Percentiles rank a stretch among this genome's conserved stretches.
These are phyloP conservation scores for Tyto alba DNA, from an alignment of 2,113 vertebrate species.

Conservation along the genomic window DNA sequence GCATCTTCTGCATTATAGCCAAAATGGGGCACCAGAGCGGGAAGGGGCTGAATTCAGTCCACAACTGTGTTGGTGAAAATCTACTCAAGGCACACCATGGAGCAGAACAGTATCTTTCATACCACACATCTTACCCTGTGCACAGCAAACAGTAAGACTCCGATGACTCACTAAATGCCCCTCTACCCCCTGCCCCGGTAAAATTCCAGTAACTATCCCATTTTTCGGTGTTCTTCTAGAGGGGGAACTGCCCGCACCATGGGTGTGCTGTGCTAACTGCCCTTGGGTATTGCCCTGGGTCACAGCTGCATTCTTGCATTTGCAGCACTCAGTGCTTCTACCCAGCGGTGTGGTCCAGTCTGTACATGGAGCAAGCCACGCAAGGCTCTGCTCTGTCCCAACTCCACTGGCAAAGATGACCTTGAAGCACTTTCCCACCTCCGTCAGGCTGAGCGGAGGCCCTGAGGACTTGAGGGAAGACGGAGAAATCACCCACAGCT, in stretches of 20 bases:
- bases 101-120: neutral
- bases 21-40: neutral
- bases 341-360: neutral
- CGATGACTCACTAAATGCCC: neutral
- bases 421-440: neutral
- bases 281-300: rapidly evolving
- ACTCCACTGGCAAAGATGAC: neutral
- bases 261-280: rapidly evolving
- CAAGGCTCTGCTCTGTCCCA: neutral
- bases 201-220: neutral
- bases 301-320: rapidly evolving
- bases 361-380: rapidly evolving
- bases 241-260: neutral
- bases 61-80: neutral
- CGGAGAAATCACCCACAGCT: neutral
- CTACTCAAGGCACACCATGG: neutral
- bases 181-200: rapidly evolving
- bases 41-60: neutral
- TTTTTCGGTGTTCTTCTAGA: neutral
- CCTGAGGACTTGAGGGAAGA: neutral
- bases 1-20: neutral
- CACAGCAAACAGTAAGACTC: neutral
- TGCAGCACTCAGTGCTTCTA: rapidly evolving
- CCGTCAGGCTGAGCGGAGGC: neutral
- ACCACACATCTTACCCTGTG: rapidly evolving